Evolutionary conservation across 2,888 invertebrate genomes (phyloP), one percentile per base, ranked within the genome.

Genomic region (Yponomeuta cagnagella): DNA sequence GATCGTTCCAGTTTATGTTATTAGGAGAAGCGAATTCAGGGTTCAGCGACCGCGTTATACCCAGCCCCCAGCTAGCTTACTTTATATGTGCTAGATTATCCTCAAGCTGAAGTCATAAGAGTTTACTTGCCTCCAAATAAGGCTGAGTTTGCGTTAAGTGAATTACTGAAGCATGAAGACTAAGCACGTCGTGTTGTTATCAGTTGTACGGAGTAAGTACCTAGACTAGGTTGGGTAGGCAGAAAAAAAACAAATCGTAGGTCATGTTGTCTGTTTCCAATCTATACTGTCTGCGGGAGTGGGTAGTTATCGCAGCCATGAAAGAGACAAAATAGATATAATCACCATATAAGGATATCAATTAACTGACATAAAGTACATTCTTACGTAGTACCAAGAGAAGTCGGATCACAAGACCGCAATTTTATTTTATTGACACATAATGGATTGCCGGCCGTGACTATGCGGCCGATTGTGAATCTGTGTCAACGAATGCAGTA

Each of bases 401-500:
- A 15, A 15, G 52, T 15, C 4, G 3, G 52, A 58, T 58, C 52
- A 58, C 52, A 58, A 58, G 52, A 58, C 52, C 5, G 52, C 52
- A 58, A 58, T 58, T 58, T 58, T 58, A 58, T 58, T 58, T 15
- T 58, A 58, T 58, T 58, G 52, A 58, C 52, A 58, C 15, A 58
- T 58, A 58, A 58, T 58, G 5, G 52, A 58, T 58, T 15, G 12
- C 10, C 52, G 52, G 52, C 15, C 52, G 52, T 8, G 52, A 58
- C 52, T 15, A 52, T 9, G 52, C 52, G 52, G 15, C 52, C 5
- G 15, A 3, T 15, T 12, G 23, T 33, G 69, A 69, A 70, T 37
- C 70, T 64, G 70, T 70, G 63, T 70, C 70, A 70, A 64, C 63
- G 64, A 33, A 70, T 64, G 48, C 65, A 65, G 33, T 65, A 2